Base-by-base conservation (phyloP, 2,797 vertebrate genomes). In the Acomys russatus region DNA sequence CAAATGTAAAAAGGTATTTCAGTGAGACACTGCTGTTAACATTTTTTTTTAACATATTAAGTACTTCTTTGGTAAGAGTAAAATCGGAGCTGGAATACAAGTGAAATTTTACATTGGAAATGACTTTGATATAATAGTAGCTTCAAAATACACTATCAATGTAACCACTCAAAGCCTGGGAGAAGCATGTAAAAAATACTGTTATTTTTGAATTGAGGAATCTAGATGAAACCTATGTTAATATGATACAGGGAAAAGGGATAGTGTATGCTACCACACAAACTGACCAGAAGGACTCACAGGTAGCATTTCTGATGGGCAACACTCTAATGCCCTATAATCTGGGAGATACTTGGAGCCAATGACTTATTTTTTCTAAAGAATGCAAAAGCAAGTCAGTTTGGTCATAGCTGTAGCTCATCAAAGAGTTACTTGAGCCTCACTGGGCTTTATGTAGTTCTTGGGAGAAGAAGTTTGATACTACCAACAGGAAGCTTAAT, bases 91-190 rank as follows among this genome's bases (percentile, higher is more conserved):
- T 44, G 17, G 30, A 86, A 25, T 1, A 22, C 11, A 38, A 9
- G 64, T 78, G 44, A 17, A 35, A 80, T 84, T 74, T 88, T 70
- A 61, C 35, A 66, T 82, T 88, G 54, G n/a, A 64, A 91, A 70
- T 91, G 11, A n/a, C 25, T 74, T 56, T 71, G 22, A 59, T 82
- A n/a, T 1, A 56, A 64, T 8, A 9, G 10, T 61, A 35, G 10
- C 25, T 2, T 93, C 15, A n/a, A 59, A 54, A 33, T 35, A 38
- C 23, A 73, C 14, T 56, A 14, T 30, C 30, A 44, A 33, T 35
- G 0, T 51, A 88, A 9, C 12, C 20, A 44, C 33, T 28, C 12
- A 56, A 89, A 1, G 38, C 49, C 79, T 4, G 0, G 30, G 56
- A 44, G 44, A 44, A 44, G 44, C 44, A 44, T 44, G 44, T 44